Conservation (phyloP, 2,113 vertebrate genomes). For the Hemicordylus capensis region DNA sequence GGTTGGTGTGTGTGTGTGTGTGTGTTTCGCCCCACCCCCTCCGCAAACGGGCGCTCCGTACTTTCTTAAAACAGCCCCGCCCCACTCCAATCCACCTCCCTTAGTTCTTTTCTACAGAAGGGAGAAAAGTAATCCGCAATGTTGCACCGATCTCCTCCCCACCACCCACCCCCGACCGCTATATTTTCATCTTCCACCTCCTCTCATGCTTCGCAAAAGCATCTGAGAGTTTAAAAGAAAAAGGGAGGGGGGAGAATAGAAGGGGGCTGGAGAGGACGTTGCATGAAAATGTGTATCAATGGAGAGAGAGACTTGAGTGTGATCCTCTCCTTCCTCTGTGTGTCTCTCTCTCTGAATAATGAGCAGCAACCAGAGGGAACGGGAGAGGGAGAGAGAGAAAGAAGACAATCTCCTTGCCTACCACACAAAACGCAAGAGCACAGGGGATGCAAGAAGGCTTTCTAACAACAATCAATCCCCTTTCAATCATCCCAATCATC, state of each 20-base stretch:
- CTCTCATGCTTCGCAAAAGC: conserved; percentile 60
- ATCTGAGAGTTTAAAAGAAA: conserved; percentile 53
- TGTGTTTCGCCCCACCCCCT: not conserved
- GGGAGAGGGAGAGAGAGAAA: no score
- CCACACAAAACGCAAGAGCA: no score
- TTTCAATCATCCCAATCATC: no score
- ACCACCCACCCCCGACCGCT: conserved; percentile 17
- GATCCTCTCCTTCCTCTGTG: conserved; percentile 31
- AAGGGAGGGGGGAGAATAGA: not conserved
- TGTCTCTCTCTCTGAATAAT: no score
- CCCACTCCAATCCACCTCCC: conserved; percentile 11
- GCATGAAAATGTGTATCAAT: not conserved
- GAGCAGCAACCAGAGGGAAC: no score
- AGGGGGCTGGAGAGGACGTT: not conserved
- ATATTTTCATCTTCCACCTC: conserved; percentile 38
- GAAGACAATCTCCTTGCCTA: no score
- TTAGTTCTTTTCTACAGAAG: conserved; percentile 40
- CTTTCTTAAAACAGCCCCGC: conserved; percentile 15
- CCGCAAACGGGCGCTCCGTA: conserved; percentile 31
- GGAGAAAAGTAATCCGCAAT: conserved; percentile 67
- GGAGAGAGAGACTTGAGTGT: conserved; percentile 30
- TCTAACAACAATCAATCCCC: no score
- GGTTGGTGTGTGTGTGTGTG: no score
- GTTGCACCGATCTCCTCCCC: conserved; percentile 36
- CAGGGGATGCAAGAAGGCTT: no score